Evolutionary conservation across 92 coral and sea anemone species (phyloP).

Genomic region (Epizoanthus illoricatus): DNA sequence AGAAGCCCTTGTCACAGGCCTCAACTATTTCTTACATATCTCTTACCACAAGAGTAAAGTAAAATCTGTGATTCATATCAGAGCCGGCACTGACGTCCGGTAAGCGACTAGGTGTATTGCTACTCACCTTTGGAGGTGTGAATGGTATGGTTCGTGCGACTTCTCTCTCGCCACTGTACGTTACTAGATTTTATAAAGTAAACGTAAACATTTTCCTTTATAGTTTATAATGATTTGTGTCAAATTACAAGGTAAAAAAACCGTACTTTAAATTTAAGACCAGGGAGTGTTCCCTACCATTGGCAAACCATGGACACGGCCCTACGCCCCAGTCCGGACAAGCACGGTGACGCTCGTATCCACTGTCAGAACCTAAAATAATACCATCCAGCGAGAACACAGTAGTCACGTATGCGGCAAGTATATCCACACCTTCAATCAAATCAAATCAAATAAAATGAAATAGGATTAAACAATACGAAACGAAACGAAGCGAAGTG

Average conservation of each 20-base stretch:
- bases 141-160: too few relatives aligned
- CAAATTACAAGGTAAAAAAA: neutral
- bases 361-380: neutral
- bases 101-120: too few relatives aligned
- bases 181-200: too few relatives aligned
- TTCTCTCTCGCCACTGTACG: too few relatives aligned
- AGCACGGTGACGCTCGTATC: neutral
- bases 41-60: too few relatives aligned
- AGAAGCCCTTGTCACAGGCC: neutral
- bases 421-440: neutral
- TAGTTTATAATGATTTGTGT: neutral
- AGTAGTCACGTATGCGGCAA: neutral
- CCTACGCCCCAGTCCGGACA: neutral
- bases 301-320: conserved; percentile 2
- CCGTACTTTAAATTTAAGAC: neutral
- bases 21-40: too few relatives aligned
- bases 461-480: too few relatives aligned
- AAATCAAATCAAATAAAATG: neutral
- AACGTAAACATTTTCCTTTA: neutral
- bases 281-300: neutral
- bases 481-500: too few relatives aligned
- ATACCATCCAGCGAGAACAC: neutral
- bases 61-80: too few relatives aligned
- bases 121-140: too few relatives aligned
- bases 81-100: too few relatives aligned